phyloP scores from a whole-genome alignment of 2,113 vertebrate species.

The Eulemur rufifrons region DNA sequence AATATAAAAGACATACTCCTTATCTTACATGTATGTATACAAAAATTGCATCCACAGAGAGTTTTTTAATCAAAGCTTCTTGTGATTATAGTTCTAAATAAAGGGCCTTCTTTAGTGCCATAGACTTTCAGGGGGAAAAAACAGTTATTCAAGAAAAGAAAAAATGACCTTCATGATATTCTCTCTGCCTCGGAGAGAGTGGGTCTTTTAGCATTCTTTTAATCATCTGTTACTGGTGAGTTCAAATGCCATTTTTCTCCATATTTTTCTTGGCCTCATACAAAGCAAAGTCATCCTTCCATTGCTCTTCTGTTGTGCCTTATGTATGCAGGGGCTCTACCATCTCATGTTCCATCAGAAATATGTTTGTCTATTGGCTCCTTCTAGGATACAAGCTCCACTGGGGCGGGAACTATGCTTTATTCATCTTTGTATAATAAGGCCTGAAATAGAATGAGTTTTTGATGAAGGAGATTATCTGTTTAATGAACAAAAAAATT shows the following conservation, averaged over 20 bases:
- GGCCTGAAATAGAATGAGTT: neutral
- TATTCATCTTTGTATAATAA: neutral
- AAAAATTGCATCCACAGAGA: neutral
- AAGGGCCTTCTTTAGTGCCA: neutral
- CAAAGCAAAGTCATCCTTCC: neutral
- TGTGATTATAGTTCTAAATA: neutral
- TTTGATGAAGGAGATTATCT: neutral
- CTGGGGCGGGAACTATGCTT: neutral
- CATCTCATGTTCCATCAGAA: neutral
- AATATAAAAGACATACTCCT: neutral
- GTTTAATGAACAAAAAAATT: neutral
- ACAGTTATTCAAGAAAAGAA: neutral
- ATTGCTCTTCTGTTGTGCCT: neutral
- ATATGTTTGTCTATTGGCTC: neutral
- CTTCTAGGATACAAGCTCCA: neutral
- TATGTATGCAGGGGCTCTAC: neutral
- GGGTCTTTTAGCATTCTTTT: neutral
- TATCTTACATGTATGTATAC: neutral
- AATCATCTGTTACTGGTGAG: neutral
- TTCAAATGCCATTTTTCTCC: neutral
- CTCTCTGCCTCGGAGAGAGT: neutral
- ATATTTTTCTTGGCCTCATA: neutral
- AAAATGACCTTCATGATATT: neutral
- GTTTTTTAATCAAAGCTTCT: neutral
- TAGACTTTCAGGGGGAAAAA: neutral